phyloP scores from a whole-genome alignment of 2,888 invertebrate genomes.

The Elmis aenea region DNA sequence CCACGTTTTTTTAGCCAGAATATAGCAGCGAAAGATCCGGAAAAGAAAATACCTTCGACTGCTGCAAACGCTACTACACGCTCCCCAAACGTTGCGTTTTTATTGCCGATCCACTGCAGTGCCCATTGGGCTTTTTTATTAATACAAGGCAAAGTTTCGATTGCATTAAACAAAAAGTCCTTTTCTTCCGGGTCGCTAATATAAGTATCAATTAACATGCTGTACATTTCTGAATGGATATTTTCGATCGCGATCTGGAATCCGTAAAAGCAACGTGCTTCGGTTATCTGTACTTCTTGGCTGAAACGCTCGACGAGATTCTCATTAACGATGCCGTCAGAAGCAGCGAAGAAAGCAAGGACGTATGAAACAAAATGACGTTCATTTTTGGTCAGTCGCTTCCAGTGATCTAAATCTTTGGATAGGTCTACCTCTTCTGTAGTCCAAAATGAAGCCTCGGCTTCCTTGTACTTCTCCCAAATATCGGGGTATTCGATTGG shows the following conservation, averaged over 20 bases:
- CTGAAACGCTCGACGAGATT: conserved; percentile 97
- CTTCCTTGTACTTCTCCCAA: conserved; percentile 99
- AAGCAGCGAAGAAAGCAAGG: conserved; percentile 97
- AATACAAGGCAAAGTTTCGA: conserved; percentile 95
- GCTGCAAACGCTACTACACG: conserved; percentile 96
- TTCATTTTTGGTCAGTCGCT: conserved; percentile 76
- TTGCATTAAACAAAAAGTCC: conserved; percentile 91
- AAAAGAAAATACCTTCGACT: conserved; percentile 99
- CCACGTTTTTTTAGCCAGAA: conserved; percentile 99
- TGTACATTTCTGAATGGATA: conserved; percentile 99
- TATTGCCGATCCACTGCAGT: conserved; percentile 86
- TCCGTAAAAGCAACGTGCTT: conserved; percentile 97
- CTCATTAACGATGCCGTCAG: conserved; percentile 99
- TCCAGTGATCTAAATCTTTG: conserved; percentile 87
- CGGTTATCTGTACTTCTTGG: conserved; percentile 94
- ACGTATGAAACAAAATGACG: conserved; percentile 94
- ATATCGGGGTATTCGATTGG: conserved; percentile 96
- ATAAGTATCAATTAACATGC: conserved; percentile 94
- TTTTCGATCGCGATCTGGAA: conserved; percentile 99
- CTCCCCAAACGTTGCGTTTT: conserved; percentile 86
- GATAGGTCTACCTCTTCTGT: conserved; percentile 96
- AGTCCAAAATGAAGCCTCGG: conserved; percentile 99
- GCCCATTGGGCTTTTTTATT: conserved; percentile 99
- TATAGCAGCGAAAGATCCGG: conserved; percentile 96
- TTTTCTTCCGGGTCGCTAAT: conserved; percentile 81